Percentiles rank a stretch among this genome's conserved stretches.
phyloP scores from a whole-genome alignment of 2,113 vertebrate species.

The Pachypanchax playfairii region DNA sequence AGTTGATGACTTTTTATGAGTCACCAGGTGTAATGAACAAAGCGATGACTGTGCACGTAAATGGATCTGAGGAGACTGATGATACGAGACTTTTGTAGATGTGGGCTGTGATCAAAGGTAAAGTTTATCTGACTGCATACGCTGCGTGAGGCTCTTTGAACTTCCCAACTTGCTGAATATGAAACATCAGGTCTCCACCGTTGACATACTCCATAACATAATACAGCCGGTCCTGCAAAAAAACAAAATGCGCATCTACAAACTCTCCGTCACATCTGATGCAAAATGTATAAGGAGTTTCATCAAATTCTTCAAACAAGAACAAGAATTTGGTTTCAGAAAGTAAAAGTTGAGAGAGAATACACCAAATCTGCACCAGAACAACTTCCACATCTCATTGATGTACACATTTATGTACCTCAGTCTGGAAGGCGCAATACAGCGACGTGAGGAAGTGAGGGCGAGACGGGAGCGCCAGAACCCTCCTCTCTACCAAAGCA shows the following conservation, averaged over 20 bases:
- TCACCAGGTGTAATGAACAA: constrained; percentile 56
- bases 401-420: constrained; percentile 77
- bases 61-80: constrained; percentile 27
- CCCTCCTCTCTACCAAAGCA: constrained; percentile 90
- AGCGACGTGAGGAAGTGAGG: constrained; percentile 91
- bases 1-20: constrained; percentile 46
- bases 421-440: constrained; percentile 90
- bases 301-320: no score
- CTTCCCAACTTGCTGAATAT: constrained; percentile 92
- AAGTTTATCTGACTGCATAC: constrained; percentile 76
- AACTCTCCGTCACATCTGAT: constrained; percentile 48
- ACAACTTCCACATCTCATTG: constrained; percentile 30
- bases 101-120: constrained; percentile 36
- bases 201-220: constrained; percentile 96
- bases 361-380: constrained; percentile 43
- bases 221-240: constrained; percentile 88
- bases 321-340: constrained; percentile 55
- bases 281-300: no score
- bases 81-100: constrained; percentile 44
- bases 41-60: constrained; percentile 30
- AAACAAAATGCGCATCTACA: constrained; percentile 17
- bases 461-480: constrained; percentile 83
- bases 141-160: constrained; percentile 94
- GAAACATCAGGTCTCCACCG: constrained; percentile 93
- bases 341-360: constrained; percentile 60